These are phyloP conservation scores for Microctenopoma steveboyesi DNA, from an alignment of 2,797 vertebrate genomes.

Conservation along the genomic window DNA sequence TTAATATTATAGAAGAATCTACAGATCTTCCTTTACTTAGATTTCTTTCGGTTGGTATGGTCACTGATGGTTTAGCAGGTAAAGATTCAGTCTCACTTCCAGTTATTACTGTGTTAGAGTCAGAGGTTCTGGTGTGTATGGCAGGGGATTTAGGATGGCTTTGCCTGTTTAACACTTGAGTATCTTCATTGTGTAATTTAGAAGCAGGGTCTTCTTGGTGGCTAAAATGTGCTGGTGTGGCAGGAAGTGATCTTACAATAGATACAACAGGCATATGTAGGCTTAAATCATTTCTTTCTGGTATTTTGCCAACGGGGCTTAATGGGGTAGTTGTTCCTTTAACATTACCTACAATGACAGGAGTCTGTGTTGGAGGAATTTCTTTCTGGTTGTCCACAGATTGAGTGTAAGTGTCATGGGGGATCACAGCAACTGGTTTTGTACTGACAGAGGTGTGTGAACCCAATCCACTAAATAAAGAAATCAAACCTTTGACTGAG, in stretches of 20 bases:
- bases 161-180: slow-evolving; percentile 7
- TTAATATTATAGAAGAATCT: slow-evolving; percentile 33
- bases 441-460: slow-evolving; percentile 36
- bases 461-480: slow-evolving; percentile 64
- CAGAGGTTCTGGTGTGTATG: slow-evolving; percentile 19
- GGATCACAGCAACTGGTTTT: slow-evolving; percentile 26
- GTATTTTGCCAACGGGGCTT: slow-evolving; percentile 6
- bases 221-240: neutral
- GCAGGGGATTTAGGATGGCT: slow-evolving; percentile 6
- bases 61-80: slow-evolving; percentile 19
- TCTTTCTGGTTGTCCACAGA: slow-evolving; percentile 9
- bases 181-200: slow-evolving; percentile 19
- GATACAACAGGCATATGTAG: slow-evolving; percentile 25
- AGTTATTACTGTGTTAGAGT: slow-evolving; percentile 5
- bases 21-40: slow-evolving; percentile 61
- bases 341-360: neutral
- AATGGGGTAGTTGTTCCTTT: neutral
- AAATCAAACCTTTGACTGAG: slow-evolving; percentile 74
- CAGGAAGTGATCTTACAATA: slow-evolving; percentile 8
- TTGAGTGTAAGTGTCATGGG: slow-evolving; percentile 23
- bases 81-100: slow-evolving; percentile 21
- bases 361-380: slow-evolving; percentile 18
- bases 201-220: slow-evolving; percentile 9
- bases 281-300: slow-evolving; percentile 17
- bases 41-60: slow-evolving; percentile 11